Evolutionary conservation across 2,888 invertebrate species (phyloP).

Genomic region (Eutolmus rufibarbis): DNA sequence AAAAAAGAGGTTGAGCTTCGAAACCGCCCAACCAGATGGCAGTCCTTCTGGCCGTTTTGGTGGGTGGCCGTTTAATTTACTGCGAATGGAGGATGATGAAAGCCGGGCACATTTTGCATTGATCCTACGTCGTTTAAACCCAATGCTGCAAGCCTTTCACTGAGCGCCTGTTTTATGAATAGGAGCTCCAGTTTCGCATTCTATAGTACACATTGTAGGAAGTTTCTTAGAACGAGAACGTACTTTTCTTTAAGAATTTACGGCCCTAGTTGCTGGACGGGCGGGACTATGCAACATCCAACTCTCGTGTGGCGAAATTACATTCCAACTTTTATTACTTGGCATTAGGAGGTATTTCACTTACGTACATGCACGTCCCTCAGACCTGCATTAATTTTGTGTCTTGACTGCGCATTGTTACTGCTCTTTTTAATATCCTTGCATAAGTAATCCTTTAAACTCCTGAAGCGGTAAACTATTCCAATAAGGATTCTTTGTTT

Average conservation of each 20-base stretch:
- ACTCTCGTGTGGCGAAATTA: neutral
- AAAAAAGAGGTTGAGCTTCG: neutral
- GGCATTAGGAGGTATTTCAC: neutral
- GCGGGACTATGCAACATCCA: neutral
- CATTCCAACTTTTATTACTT: neutral
- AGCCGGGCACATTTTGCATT: neutral
- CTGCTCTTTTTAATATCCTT: neutral
- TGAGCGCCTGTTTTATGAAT: neutral
- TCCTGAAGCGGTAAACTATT: neutral
- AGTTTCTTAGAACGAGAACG: neutral
- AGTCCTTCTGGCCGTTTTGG: neutral
- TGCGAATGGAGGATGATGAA: neutral
- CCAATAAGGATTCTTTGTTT: neutral
- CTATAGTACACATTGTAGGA: neutral
- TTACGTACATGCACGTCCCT: neutral
- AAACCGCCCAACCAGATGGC: neutral
- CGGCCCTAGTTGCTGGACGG: neutral
- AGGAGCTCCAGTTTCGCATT: neutral
- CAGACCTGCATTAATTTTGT: neutral
- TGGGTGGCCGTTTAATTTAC: neutral
- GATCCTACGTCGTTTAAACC: neutral
- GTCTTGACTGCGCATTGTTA: neutral
- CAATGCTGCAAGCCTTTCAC: neutral
- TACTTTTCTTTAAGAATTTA: neutral
- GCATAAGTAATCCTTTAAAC: neutral